Percentiles rank a stretch among this genome's conserved stretches.
Conservation (phyloP, 2,888 invertebrate species). For the Xiphydria camelus region DNA sequence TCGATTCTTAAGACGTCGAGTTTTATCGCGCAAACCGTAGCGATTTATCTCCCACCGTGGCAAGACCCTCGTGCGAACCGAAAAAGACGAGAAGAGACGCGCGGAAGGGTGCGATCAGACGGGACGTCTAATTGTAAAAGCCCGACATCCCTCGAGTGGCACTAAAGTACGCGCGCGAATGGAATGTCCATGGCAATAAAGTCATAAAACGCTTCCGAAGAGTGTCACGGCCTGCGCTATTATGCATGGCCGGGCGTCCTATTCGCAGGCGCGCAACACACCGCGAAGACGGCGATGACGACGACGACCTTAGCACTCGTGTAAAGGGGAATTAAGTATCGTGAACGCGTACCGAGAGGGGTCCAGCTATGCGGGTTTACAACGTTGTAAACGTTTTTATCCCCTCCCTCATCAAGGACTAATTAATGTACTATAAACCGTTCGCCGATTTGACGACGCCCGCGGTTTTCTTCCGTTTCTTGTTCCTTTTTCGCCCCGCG, state of each 20-base stretch:
- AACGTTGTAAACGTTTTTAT: conserved; percentile 42
- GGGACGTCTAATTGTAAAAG: conserved; percentile 18
- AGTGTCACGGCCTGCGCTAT: too few relatives aligned
- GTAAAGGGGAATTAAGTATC: conserved; percentile 23
- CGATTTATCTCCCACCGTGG: too few relatives aligned
- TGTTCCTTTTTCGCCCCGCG: conserved; percentile 11
- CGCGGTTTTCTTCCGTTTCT: conserved; percentile 22
- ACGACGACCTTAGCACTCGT: conserved; percentile 4
- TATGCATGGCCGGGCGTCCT: conserved; percentile 13
- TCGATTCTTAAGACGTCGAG: too few relatives aligned
- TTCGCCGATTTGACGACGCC: too few relatives aligned
- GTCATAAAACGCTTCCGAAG: conserved; percentile 28
- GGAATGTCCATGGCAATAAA: conserved; percentile 20
- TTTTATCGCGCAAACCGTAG: too few relatives aligned
- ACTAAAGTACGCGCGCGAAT: not conserved
- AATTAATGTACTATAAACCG: conserved; percentile 41
- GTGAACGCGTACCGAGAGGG: conserved; percentile 7
- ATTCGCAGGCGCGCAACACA: not conserved
- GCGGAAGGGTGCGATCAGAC: conserved; percentile 10
- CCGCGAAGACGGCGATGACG: conserved; percentile 3
- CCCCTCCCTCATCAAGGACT: conserved; percentile 28
- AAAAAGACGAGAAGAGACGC: conserved; percentile 12
- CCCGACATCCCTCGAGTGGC: too few relatives aligned
- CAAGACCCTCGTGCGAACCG: too few relatives aligned
- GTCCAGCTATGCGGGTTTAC: conserved; percentile 29